Conservation (phyloP, 2,797 vertebrate genomes). For the Sparus aurata region DNA sequence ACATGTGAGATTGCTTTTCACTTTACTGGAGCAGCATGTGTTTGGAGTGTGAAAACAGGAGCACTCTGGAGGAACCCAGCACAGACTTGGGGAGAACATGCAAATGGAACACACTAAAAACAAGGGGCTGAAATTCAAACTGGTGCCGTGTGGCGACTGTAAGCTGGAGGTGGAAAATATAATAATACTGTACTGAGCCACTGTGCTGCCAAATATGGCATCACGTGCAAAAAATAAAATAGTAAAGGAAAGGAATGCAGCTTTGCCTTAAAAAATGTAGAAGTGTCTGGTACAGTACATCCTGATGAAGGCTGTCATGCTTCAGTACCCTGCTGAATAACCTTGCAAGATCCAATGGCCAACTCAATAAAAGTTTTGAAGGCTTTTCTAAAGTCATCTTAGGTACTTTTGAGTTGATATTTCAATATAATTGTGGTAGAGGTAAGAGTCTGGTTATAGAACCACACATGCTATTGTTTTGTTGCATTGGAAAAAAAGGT, state of each 20-base stretch:
- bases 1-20: slow-evolving; percentile 14
- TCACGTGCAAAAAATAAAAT: slow-evolving; percentile 19
- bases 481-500: background rate
- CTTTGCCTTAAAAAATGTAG: slow-evolving; percentile 28
- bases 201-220: slow-evolving; percentile 40
- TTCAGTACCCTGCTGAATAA: slow-evolving; percentile 31
- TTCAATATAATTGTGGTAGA: background rate
- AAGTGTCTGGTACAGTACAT: slow-evolving; percentile 10
- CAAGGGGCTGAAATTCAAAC: slow-evolving; percentile 48
- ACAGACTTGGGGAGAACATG: slow-evolving; percentile 37
- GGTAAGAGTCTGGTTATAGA: slow-evolving; percentile 1
- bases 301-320: slow-evolving; percentile 16
- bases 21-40: slow-evolving; percentile 19
- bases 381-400: background rate
- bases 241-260: slow-evolving; percentile 9
- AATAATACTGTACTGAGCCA: background rate
- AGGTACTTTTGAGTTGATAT: background rate
- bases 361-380: slow-evolving; percentile 35
- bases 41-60: slow-evolving; percentile 37
- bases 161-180: slow-evolving; percentile 36
- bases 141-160: slow-evolving; percentile 30
- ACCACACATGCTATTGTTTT: background rate
- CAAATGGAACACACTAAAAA: slow-evolving; percentile 47
- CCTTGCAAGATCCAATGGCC: slow-evolving; percentile 22
- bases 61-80: slow-evolving; percentile 17